These are phyloP conservation scores for Geopemphigus sp. DNA, from an alignment of 1,140 invertebrate genomes.

Conservation along the genomic window DNA sequence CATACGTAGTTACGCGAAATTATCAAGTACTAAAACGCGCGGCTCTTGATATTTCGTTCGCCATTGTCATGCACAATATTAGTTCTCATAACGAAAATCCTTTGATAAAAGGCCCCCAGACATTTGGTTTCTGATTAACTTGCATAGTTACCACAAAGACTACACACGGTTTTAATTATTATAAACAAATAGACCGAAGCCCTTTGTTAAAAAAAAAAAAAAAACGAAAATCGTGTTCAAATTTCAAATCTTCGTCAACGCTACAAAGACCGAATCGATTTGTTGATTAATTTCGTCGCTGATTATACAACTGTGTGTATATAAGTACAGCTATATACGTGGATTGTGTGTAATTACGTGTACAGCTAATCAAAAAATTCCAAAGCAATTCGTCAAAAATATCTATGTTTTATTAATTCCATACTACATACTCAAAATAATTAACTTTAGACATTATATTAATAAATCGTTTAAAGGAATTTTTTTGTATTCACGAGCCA, in stretches of 20 bases:
- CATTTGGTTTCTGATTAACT: constrained; percentile 28
- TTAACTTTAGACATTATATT: too few relatives aligned
- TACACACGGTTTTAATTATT: constrained; percentile 27
- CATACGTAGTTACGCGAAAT: neutral
- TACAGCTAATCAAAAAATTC: too few relatives aligned
- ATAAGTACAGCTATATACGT: too few relatives aligned
- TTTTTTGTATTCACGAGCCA: too few relatives aligned
- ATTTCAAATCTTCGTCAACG: neutral
- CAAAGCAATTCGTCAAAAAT: too few relatives aligned
- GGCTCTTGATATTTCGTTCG: neutral
- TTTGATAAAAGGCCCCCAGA: constrained; percentile 27
- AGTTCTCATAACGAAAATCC: constrained; percentile 8
- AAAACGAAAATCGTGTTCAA: neutral
- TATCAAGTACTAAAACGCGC: neutral
- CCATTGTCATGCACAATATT: constrained; percentile 21
- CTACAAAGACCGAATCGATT: neutral
- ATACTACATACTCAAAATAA: too few relatives aligned
- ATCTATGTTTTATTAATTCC: too few relatives aligned
- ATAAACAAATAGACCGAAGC: constrained; percentile 10
- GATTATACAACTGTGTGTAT: too few relatives aligned
- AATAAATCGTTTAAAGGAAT: too few relatives aligned
- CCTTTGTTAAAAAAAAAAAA: neutral
- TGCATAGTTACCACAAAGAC: neutral
- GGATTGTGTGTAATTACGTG: too few relatives aligned
- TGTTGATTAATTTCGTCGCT: too few relatives aligned